Percentiles rank a stretch among this genome's conserved stretches.
These are phyloP conservation scores for Drosophila tanythrix DNA, from an alignment of 2,888 invertebrate species.

Conservation along the genomic window DNA sequence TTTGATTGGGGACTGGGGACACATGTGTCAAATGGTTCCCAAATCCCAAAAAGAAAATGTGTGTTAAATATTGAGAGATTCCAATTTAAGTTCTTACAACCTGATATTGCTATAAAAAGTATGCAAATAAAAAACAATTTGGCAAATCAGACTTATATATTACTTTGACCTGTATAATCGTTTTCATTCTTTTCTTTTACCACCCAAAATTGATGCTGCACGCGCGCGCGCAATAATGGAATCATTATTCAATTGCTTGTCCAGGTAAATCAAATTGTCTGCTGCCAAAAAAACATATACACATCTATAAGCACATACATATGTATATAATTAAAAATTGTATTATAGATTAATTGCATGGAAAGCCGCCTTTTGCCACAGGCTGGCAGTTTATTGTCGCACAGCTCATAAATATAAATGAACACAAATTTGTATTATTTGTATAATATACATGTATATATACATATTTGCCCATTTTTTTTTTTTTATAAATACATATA, in stretches of 20 bases:
- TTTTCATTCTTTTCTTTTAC: not conserved
- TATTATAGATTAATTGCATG: slow-evolving; percentile 77
- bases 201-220: not conserved
- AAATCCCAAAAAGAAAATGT: not conserved
- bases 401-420: slow-evolving; percentile 75
- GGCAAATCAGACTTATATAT: not conserved
- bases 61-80: not conserved
- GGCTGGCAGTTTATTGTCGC: slow-evolving; percentile 64
- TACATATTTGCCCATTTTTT: slow-evolving; percentile 11
- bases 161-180: not conserved
- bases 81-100: not conserved
- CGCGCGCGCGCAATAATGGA: not conserved
- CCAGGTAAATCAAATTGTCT: slow-evolving; percentile 38
- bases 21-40: not conserved
- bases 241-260: slow-evolving; percentile 12
- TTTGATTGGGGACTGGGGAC: no score
- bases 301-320: not conserved
- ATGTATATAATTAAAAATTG: slow-evolving; percentile 71
- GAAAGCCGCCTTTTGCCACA: slow-evolving; percentile 55
- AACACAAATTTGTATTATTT: slow-evolving; percentile 37
- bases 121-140: not conserved
- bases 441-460: not conserved
- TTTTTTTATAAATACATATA: slow-evolving; percentile 12
- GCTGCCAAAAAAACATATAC: slow-evolving; percentile 38
- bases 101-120: not conserved